A percentile compares a stretch with the other conserved stretches of the same genome.
phyloP scores from a whole-genome alignment of 2,797 vertebrate genomes.

The Mormyrus proboscirostris region DNA sequence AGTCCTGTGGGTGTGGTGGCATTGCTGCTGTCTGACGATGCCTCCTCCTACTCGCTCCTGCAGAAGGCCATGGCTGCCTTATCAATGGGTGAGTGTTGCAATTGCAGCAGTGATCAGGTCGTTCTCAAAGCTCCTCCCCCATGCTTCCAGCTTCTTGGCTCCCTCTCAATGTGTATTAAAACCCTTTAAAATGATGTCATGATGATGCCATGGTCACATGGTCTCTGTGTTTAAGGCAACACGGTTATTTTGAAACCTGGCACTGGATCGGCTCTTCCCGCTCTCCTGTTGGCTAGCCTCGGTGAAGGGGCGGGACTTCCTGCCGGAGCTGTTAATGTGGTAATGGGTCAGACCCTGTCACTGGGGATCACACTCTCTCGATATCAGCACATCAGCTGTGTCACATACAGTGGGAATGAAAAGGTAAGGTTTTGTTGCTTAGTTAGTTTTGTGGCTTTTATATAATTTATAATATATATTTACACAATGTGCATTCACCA shows the following conservation, averaged over 20 bases:
- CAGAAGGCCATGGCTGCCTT: slow-evolving; percentile 74
- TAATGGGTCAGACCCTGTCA: slow-evolving; percentile 59
- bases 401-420: slow-evolving; percentile 68
- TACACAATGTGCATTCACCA: neutral
- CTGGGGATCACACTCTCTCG: slow-evolving; percentile 54
- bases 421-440: slow-evolving; percentile 50
- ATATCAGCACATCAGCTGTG: slow-evolving; percentile 54
- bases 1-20: slow-evolving; percentile 39
- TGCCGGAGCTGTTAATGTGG: slow-evolving; percentile 68
- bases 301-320: slow-evolving; percentile 63
- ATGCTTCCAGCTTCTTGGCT: neutral
- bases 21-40: slow-evolving; percentile 63
- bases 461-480: neutral
- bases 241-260: slow-evolving; percentile 68
- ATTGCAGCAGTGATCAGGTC: neutral
- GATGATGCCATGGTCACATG: neutral
- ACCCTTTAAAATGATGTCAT: neutral
- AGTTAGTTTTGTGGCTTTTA: neutral
- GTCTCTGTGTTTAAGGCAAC: slow-evolving; percentile 60
- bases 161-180: neutral
- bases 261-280: slow-evolving; percentile 46
- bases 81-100: slow-evolving; percentile 67
- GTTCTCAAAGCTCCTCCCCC: neutral
- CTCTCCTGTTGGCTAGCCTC: slow-evolving; percentile 75
- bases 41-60: slow-evolving; percentile 66